Percentiles rank a stretch among this genome's conserved stretches.
Conservation (phyloP, 2,797 vertebrate genomes). For the Triplophysa yarkandensis region DNA sequence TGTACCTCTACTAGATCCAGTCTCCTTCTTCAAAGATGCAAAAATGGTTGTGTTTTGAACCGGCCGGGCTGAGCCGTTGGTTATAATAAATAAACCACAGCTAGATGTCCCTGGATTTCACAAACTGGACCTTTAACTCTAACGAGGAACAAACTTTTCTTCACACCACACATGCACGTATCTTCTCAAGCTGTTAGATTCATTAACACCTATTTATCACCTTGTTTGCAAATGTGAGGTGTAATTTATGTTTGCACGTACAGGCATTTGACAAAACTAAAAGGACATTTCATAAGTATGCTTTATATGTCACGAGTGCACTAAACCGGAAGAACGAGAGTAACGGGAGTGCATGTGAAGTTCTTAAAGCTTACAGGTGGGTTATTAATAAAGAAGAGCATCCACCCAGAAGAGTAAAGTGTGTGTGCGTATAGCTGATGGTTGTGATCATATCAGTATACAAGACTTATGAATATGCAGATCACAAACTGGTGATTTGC, state of each 20-base stretch:
- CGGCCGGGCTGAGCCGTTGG: no score
- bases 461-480: background rate
- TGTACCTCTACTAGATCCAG: no score
- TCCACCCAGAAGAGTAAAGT: constrained; percentile 32
- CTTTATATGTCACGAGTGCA: constrained; percentile 1
- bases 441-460: constrained; percentile 5
- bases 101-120: no score
- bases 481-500: background rate
- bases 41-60: no score
- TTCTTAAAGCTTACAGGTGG: constrained; percentile 37
- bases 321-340: background rate
- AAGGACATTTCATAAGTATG: background rate
- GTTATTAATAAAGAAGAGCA: constrained; percentile 35
- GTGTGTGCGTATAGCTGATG: background rate
- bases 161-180: no score
- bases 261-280: constrained; percentile 2
- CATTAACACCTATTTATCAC: constrained; percentile 2
- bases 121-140: no score
- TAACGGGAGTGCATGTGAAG: constrained; percentile 32
- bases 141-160: no score
- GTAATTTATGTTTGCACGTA: background rate
- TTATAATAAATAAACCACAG: no score
- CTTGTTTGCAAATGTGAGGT: background rate
- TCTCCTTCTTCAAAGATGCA: no score
- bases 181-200: no score